These are phyloP conservation scores for Cerceris ruficornis DNA, from an alignment of 2,888 invertebrate species.

Conservation along the genomic window DNA sequence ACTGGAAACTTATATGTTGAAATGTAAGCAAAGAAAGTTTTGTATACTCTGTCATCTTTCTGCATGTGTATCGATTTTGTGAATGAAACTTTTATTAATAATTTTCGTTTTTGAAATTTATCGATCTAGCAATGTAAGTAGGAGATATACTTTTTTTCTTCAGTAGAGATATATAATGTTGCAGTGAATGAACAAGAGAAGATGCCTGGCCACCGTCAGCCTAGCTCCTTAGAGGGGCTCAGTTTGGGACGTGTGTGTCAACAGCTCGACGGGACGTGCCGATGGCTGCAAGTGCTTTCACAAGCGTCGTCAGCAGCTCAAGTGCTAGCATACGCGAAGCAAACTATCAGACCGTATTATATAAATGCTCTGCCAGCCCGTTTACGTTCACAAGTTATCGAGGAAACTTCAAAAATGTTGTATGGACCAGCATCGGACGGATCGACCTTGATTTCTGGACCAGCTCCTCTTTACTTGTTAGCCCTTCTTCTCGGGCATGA, in stretches of 20 bases:
- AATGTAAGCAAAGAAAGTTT: too few species aligned
- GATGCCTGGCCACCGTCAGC: conserved; percentile 80
- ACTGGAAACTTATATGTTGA: too few species aligned
- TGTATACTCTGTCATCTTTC: neutral
- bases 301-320: conserved; percentile 79
- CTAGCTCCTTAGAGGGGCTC: conserved; percentile 78
- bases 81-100: conserved; percentile 8
- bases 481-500: conserved; percentile 80
- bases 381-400: conserved; percentile 78
- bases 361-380: conserved; percentile 78
- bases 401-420: conserved; percentile 78
- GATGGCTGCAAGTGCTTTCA: conserved; percentile 79
- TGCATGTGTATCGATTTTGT: neutral
- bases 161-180: conserved; percentile 38
- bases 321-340: conserved; percentile 76
- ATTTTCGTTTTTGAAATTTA: neutral
- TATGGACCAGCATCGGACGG: conserved; percentile 78
- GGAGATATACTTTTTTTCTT: too few species aligned
- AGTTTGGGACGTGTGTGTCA: conserved; percentile 80
- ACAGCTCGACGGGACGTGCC: conserved; percentile 79
- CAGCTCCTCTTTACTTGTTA: conserved; percentile 79
- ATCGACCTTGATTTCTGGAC: conserved; percentile 77
- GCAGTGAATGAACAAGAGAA: conserved; percentile 73
- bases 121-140: too few species aligned
- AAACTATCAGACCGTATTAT: conserved; percentile 79